Conservation (phyloP, 2,888 invertebrate species). For the Nebria salina region DNA sequence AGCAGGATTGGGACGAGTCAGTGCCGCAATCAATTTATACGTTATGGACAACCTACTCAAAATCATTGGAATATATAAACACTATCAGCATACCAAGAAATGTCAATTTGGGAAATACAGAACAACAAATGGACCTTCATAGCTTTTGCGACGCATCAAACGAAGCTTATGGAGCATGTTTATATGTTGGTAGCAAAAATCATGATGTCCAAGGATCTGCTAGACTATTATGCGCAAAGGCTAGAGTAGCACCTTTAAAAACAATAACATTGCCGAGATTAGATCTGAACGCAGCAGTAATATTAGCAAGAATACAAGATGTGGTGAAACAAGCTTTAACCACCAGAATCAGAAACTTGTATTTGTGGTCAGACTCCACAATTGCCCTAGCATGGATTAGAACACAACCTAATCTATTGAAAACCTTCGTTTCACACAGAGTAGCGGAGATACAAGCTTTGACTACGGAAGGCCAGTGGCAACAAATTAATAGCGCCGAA, state of each 20-base stretch:
- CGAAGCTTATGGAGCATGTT: slow-evolving; percentile 26
- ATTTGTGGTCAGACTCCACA: slow-evolving; percentile 49
- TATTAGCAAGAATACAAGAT: slow-evolving; percentile 17
- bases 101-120: not conserved
- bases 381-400: slow-evolving; percentile 49
- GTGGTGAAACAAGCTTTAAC: slow-evolving; percentile 13
- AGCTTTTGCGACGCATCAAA: slow-evolving; percentile 31
- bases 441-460: slow-evolving; percentile 20
- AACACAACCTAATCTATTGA: slow-evolving; percentile 25
- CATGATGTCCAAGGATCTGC: not conserved
- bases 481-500: slow-evolving; percentile 27
- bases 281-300: not conserved
- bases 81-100: slow-evolving; percentile 5
- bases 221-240: no score
- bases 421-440: slow-evolving; percentile 28
- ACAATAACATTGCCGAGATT: no score
- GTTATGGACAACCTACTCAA: not conserved
- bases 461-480: slow-evolving; percentile 17
- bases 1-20: not conserved
- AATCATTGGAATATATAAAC: slow-evolving; percentile 5
- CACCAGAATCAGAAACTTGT: slow-evolving; percentile 25
- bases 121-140: slow-evolving; percentile 20
- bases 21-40: slow-evolving; percentile 22
- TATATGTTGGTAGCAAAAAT: slow-evolving; percentile 9
- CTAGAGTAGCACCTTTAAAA: no score